Percentiles rank a stretch among this genome's conserved stretches.
Conservation (phyloP, 2,797 vertebrate species). For the Calcarius lapponicus region DNA sequence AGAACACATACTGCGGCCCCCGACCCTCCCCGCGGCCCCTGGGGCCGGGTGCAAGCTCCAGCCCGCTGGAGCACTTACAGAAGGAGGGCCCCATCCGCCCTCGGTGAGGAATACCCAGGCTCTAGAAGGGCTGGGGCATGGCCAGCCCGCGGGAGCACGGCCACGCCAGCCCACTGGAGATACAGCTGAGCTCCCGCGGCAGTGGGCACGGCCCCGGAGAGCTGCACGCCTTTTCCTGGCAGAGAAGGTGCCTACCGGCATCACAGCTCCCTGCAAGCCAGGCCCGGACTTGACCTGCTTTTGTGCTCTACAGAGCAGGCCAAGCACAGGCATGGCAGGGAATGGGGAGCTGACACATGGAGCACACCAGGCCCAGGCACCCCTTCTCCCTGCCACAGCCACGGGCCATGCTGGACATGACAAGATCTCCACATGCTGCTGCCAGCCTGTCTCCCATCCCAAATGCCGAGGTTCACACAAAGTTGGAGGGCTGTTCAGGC, state of each 20-base stretch:
- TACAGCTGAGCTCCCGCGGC: rapidly evolving
- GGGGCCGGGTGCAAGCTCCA: neutral
- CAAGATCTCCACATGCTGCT: rapidly evolving
- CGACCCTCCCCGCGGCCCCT: neutral
- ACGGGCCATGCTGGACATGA: neutral
- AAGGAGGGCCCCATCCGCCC: neutral
- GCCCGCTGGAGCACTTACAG: neutral
- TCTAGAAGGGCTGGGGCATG: neutral
- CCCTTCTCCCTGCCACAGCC: neutral
- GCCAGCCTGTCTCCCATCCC: neutral
- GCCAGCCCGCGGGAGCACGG: rapidly evolving
- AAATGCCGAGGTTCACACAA: neutral
- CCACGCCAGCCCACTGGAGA: neutral
- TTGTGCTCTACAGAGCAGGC: neutral
- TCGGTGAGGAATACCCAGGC: rapidly evolving
- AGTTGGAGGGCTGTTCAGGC: neutral
- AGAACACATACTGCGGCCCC: neutral
- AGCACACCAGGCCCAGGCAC: neutral
- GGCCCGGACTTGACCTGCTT: neutral
- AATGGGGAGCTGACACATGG: neutral
- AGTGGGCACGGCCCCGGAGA: rapidly evolving
- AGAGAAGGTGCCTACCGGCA: neutral
- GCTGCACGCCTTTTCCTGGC: neutral
- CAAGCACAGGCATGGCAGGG: rapidly evolving
- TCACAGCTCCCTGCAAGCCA: neutral